phyloP scores from a whole-genome alignment of 1,140 invertebrate genomes.

The Mactra quadrangularis region DNA sequence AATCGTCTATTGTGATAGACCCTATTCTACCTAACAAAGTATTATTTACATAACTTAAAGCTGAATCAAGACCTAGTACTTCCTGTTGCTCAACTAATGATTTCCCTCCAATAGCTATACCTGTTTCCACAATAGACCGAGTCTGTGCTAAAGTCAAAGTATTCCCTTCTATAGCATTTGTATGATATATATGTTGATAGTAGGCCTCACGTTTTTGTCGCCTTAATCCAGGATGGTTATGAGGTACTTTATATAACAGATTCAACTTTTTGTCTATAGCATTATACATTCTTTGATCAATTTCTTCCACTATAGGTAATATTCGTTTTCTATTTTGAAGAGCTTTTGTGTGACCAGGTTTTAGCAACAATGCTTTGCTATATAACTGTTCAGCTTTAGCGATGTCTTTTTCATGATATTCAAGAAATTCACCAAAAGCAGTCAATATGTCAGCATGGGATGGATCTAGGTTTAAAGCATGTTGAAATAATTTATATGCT shows the following conservation, averaged over 20 bases:
- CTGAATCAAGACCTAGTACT: constrained; percentile 90
- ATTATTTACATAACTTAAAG: constrained; percentile 97
- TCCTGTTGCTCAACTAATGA: constrained; percentile 99
- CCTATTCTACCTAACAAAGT: constrained; percentile 89
- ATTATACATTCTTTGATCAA: constrained; percentile 91
- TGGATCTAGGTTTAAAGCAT: constrained; percentile 95
- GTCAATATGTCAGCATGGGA: constrained; percentile 96
- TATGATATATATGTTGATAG: constrained; percentile 98
- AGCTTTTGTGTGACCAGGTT: constrained; percentile 91
- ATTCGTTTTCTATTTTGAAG: constrained; percentile 91
- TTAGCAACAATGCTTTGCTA: constrained; percentile 90
- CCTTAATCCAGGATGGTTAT: constrained; percentile 90
- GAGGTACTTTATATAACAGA: constrained; percentile 91
- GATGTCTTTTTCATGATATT: constrained; percentile 93
- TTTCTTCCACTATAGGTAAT: constrained; percentile 93
- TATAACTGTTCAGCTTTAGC: constrained; percentile 96
- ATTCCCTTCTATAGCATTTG: constrained; percentile 98
- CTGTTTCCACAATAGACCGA: constrained; percentile 95
- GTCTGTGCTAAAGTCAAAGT: constrained; percentile 98
- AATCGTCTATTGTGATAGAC: constrained; percentile 91
- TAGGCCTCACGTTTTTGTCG: constrained; percentile 97
- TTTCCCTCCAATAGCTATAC: constrained; percentile 96
- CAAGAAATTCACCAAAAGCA: constrained; percentile 96
- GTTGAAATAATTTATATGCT: constrained; percentile 93
- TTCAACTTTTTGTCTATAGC: constrained; percentile 95